Evolutionary conservation across 2,888 invertebrate genomes (phyloP).

Genomic region (Pristionchus arcanus): DNA sequence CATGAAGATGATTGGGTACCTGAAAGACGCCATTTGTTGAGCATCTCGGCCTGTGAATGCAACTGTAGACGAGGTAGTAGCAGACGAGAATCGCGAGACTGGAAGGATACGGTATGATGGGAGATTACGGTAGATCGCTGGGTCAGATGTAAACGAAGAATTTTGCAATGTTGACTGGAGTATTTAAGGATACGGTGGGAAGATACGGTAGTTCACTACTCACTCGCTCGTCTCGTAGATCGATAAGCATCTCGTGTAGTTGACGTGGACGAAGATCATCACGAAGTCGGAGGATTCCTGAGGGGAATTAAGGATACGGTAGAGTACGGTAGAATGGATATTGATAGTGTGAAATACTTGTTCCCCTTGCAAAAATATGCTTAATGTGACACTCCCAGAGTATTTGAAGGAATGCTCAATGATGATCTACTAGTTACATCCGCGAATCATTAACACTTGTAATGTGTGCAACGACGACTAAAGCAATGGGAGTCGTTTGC

Average conservation of each 20-base stretch:
- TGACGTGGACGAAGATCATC: slow-evolving; percentile 14
- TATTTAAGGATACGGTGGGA: too few relatives aligned
- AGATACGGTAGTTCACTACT: slow-evolving; percentile 3
- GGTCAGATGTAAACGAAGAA: too few relatives aligned
- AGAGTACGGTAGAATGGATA: not conserved
- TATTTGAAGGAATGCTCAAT: too few relatives aligned
- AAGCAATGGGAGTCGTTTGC: too few relatives aligned
- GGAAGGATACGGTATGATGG: not conserved
- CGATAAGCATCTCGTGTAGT: not conserved
- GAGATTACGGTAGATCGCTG: too few relatives aligned
- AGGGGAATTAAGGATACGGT: not conserved
- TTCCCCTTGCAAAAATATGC: too few relatives aligned
- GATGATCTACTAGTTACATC: too few relatives aligned
- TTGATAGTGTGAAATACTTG: too few relatives aligned
- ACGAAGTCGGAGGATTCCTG: slow-evolving; percentile 40
- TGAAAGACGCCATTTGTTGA: slow-evolving; percentile 36
- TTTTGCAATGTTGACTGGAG: too few relatives aligned
- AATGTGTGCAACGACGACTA: too few relatives aligned
- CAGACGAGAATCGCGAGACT: slow-evolving; percentile 18
- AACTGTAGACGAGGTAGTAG: slow-evolving; percentile 23
- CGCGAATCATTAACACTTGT: too few relatives aligned
- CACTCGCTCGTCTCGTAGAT: not conserved
- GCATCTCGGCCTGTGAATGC: slow-evolving; percentile 39
- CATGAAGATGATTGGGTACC: slow-evolving; percentile 1
- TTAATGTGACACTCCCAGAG: too few relatives aligned